Evolutionary conservation across 2,113 vertebrate species (phyloP).

Genomic region (Upupa epops): DNA sequence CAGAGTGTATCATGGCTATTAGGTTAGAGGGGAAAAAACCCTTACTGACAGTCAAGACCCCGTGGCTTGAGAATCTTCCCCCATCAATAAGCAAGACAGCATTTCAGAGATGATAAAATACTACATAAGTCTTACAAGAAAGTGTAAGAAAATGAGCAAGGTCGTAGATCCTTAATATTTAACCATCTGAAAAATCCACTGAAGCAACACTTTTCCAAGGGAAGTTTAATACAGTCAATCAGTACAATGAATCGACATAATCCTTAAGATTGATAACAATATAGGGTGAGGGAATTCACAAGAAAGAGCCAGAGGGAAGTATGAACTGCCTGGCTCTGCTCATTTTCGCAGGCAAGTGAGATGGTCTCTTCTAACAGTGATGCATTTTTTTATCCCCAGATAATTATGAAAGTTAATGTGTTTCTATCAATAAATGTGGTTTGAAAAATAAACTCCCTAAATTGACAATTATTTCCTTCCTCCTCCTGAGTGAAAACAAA

Average conservation of each 20-base stretch:
- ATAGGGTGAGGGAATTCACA: not conserved
- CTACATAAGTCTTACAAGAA: not conserved
- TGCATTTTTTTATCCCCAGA: not conserved
- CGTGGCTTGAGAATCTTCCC: not conserved
- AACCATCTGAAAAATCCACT: not conserved
- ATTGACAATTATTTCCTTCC: not conserved
- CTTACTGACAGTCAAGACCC: not conserved
- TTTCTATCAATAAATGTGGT: not conserved
- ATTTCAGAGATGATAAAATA: conserved; percentile 10
- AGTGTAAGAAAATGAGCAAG: not conserved
- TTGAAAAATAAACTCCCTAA: not conserved
- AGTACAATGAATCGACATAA: not conserved
- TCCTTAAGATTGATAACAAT: not conserved
- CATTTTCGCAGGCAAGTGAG: not conserved
- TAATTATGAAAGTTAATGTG: not conserved
- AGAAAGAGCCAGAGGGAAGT: not conserved
- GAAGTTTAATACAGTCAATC: not conserved
- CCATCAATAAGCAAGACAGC: not conserved
- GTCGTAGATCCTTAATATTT: conserved; percentile 7
- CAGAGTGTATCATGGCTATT: not conserved
- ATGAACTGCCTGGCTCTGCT: not conserved
- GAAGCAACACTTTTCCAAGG: not conserved
- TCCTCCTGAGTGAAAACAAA: not conserved
- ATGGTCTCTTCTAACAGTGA: not conserved
- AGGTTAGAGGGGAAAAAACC: not conserved